phyloP scores from a whole-genome alignment of 2,888 invertebrate species.

The Leptarthrus brevirostris region DNA sequence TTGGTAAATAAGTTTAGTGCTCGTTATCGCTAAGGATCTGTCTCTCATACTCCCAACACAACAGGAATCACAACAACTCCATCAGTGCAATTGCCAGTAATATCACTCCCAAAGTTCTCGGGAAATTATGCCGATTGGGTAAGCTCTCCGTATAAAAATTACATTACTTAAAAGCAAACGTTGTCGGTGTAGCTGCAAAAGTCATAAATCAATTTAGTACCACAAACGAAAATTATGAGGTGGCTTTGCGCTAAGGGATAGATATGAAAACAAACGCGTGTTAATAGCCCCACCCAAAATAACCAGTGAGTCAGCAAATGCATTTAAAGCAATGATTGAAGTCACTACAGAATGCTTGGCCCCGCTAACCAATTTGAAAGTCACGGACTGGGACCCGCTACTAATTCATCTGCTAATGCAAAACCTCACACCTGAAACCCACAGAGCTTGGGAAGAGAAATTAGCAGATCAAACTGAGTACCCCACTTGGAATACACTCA shows the following conservation, averaged over 20 bases:
- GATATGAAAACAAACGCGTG: neutral
- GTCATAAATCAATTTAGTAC: neutral
- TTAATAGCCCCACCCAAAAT: neutral
- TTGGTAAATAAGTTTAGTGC: neutral
- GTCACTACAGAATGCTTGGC: neutral
- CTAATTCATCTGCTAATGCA: neutral
- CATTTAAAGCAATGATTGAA: neutral
- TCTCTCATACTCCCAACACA: neutral
- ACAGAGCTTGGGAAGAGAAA: neutral
- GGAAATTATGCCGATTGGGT: neutral
- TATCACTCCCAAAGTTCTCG: neutral
- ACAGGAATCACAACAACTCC: neutral
- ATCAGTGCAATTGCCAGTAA: no score
- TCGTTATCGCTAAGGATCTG: neutral
- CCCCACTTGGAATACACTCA: neutral
- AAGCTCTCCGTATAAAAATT: neutral
- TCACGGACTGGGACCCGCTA: neutral
- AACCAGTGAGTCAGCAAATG: neutral
- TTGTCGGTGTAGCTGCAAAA: no score
- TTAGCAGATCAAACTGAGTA: neutral
- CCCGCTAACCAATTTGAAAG: neutral
- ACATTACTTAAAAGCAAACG: neutral
- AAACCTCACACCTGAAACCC: neutral
- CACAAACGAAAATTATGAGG: slow-evolving; percentile 7
- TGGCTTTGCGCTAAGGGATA: neutral